Evolutionary conservation across 2,888 invertebrate species (phyloP).

Genomic region (Plebejus melissa): DNA sequence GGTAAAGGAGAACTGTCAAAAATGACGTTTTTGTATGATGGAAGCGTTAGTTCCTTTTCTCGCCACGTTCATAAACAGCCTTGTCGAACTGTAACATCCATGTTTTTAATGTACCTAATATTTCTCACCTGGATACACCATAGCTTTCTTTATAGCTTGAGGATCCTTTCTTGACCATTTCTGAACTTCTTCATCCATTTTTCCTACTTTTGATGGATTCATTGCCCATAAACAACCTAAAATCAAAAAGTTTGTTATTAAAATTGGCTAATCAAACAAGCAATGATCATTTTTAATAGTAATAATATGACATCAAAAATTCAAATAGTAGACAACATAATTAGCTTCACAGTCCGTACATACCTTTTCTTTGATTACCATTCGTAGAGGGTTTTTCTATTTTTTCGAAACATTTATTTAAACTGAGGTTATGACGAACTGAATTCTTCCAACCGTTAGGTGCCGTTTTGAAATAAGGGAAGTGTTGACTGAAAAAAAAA

Average conservation of each 20-base stretch:
- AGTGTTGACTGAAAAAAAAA: constrained; percentile 89
- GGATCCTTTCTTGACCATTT: constrained; percentile 99
- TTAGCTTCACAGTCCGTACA: constrained; percentile 13
- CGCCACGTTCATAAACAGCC: no score
- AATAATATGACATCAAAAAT: no score
- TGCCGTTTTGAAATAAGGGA: constrained; percentile 98
- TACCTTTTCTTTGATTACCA: constrained; percentile 89
- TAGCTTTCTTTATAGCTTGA: constrained; percentile 92
- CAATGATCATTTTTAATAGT: no score
- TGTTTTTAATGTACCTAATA: neutral
- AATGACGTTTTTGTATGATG: no score
- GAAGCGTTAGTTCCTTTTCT: no score
- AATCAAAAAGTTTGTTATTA: constrained; percentile 35
- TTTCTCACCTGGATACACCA: constrained; percentile 91
- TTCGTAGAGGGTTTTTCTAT: constrained; percentile 96
- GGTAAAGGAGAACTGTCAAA: no score
- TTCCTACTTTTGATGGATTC: constrained; percentile 95
- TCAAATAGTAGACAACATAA: no score
- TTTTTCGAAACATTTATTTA: constrained; percentile 99
- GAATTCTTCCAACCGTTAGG: constrained; percentile 99
- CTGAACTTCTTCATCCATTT: constrained; percentile 98
- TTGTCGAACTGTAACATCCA: neutral
- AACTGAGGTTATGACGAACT: constrained; percentile 96
- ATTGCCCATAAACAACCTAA: constrained; percentile 95
- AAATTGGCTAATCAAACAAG: no score